These are phyloP conservation scores for Elysia chlorotica DNA, from an alignment of 1,140 invertebrate genomes.

Conservation along the genomic window DNA sequence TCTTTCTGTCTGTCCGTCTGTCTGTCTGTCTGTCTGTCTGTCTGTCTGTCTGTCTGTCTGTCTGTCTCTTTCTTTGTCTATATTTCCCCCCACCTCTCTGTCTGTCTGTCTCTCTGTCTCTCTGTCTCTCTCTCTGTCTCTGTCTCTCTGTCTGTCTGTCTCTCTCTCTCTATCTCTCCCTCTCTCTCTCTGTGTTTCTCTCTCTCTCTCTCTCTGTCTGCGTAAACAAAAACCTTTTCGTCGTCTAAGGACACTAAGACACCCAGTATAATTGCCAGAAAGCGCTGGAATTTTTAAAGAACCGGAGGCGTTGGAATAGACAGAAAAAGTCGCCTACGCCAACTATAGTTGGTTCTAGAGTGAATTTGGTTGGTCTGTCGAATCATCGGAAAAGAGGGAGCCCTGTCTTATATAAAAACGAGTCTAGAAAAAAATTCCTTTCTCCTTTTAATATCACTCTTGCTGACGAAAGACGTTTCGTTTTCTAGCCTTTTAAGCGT, in stretches of 20 bases:
- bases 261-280: too few species aligned
- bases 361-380: too few species aligned
- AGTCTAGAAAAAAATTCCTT: too few species aligned
- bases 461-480: too few species aligned
- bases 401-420: too few species aligned
- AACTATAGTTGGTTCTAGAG: too few species aligned
- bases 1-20: not conserved
- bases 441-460: too few species aligned
- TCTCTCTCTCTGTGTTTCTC: not conserved
- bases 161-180: not conserved
- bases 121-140: not conserved
- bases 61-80: not conserved
- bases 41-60: not conserved
- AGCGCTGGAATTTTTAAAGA: too few species aligned
- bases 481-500: too few species aligned
- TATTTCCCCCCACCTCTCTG: not conserved
- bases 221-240: not conserved
- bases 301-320: too few species aligned
- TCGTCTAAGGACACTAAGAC: not conserved
- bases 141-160: not conserved
- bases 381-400: too few species aligned
- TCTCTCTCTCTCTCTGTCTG: not conserved
- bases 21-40: not conserved
- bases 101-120: constrained; percentile 1
- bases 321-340: too few species aligned